Base-by-base conservation (phyloP, 2,888 invertebrate genomes). In the Hoplodrina ambigua region DNA sequence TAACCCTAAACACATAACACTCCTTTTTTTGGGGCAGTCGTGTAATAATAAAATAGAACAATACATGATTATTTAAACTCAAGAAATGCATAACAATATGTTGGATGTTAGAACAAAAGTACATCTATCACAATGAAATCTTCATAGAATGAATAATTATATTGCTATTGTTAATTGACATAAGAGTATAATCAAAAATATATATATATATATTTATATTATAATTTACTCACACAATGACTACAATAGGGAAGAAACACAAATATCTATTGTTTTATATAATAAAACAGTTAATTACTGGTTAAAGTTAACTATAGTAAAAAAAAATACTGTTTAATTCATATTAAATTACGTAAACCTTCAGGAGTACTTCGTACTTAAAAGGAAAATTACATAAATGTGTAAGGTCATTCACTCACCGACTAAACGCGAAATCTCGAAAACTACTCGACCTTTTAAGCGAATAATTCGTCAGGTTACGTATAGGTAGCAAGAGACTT, bases 141-240 rank as follows among this genome's bases (percentile, higher is more conserved):
- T 30, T 30, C 49, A n/a, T 54, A 54, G 20, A 13, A 69, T 75
- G 50, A 50, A 59, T 59, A 52, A 72, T n/a, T 17, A 17, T 17
- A 17, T 46, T 52, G 46, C 15, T 52, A 60, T 73, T 73, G 53
- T 73, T 56, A 60, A 77, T 78, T 61, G 62, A 56, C 50, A 60
- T 57, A 20, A 54, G n/a, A 72, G 44, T 50, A 61, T 62, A 67
- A 60, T 59, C 19, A 19, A 55, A 10, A n/a, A 63, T 50, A 57
- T 62, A 25, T 25, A 57, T 62, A 25, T 25, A 25, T 25, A 25
- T 25, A 25, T 25, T 25, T 25, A 25, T 25, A 25, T 8, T 37
- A 57, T 37, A 30, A 67, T 30, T 53, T 57, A n/a, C 37, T 49
- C 41, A 41, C 2, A 33, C 58, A 63, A 55, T 59, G 6, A 15